Conservation (phyloP, 2,113 vertebrate genomes). For the Baryphthengus martii region DNA sequence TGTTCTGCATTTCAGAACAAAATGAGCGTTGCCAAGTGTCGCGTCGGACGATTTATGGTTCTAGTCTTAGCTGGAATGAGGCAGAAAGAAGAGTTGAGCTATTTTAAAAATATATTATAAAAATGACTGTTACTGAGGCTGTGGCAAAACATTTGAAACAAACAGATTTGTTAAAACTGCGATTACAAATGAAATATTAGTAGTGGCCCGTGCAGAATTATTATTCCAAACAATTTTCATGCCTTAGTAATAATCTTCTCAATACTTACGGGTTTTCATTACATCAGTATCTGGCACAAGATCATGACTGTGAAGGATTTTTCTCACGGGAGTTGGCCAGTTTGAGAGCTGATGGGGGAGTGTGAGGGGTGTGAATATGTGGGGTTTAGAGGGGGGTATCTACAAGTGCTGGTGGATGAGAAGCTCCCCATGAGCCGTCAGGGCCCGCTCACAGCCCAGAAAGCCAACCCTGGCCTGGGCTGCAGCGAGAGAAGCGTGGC, state of each 20-base stretch:
- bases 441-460: no score
- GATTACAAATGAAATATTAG: neutral
- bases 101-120: neutral
- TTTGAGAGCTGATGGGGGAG: neutral
- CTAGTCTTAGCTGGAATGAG: neutral
- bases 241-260: neutral
- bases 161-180: neutral
- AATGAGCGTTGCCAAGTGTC: neutral
- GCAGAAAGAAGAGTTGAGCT: neutral
- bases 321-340: neutral
- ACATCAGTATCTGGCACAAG: neutral
- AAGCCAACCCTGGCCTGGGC: no score
- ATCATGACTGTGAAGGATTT: neutral
- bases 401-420: no score
- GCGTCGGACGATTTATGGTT: neutral
- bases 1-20: neutral
- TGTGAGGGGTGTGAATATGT: fast-evolving
- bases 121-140: neutral
- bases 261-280: neutral
- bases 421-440: no score
- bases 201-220: neutral
- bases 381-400: neutral
- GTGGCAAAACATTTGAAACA: neutral
- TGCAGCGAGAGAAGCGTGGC: no score
- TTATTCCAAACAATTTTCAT: neutral